Evolutionary conservation across 2,797 vertebrate genomes (phyloP).

Genomic region (Hemibagrus guttatus): DNA sequence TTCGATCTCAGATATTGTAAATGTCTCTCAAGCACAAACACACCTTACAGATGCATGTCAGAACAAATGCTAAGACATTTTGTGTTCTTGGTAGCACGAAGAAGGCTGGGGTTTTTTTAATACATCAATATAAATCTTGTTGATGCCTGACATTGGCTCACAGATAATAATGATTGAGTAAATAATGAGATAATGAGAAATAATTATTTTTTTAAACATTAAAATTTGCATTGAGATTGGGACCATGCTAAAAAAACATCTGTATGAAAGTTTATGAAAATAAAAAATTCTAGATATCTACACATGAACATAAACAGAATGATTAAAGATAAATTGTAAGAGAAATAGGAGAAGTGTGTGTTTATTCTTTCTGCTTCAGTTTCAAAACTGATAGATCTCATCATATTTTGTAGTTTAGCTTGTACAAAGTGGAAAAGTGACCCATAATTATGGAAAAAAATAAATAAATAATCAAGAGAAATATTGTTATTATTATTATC

Average conservation of each 20-base stretch:
- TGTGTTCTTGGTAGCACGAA: constrained; percentile 31
- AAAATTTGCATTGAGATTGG: not conserved
- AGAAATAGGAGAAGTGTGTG: not conserved
- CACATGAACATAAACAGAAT: not conserved
- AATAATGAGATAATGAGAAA: not conserved
- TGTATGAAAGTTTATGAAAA: too few species aligned
- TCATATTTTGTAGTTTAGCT: not conserved
- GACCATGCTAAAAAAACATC: too few species aligned
- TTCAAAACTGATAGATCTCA: not conserved
- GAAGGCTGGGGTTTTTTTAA: constrained; percentile 34
- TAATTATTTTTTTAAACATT: not conserved
- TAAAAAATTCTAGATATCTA: too few species aligned
- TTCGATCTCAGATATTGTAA: constrained; percentile 70
- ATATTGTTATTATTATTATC: too few species aligned
- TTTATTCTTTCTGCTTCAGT: not conserved
- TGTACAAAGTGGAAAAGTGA: not conserved
- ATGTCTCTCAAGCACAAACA: constrained; percentile 71
- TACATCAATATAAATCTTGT: constrained; percentile 12
- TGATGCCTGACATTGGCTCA: not conserved
- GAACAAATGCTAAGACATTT: constrained; percentile 56
- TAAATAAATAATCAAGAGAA: too few species aligned
- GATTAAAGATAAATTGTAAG: not conserved
- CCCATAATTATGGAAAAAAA: not conserved
- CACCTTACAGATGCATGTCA: constrained; percentile 73
- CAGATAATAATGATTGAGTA: too few species aligned